These are phyloP conservation scores for Hymenochirus boettgeri DNA, from an alignment of 2,113 vertebrate species.

Conservation along the genomic window DNA sequence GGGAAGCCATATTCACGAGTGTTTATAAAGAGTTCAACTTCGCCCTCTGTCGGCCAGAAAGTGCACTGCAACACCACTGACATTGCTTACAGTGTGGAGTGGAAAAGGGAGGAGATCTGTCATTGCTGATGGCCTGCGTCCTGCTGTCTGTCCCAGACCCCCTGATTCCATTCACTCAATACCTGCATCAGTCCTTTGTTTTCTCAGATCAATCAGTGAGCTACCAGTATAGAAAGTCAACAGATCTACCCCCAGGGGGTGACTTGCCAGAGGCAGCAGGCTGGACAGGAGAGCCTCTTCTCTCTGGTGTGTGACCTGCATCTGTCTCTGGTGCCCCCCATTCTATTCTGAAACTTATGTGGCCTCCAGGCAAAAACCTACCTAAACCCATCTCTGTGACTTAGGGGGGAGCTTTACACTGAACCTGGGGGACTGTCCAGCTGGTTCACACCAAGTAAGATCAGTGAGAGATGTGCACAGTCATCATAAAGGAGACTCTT, in stretches of 20 bases:
- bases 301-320: neutral
- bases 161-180: neutral
- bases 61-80: neutral
- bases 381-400: neutral
- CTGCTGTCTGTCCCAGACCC: conserved; percentile 20
- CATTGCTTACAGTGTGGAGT: too few relatives aligned
- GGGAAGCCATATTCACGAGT: neutral
- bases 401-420: neutral
- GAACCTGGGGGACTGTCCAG: neutral
- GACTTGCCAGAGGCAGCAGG: conserved; percentile 14
- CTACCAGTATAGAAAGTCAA: conserved; percentile 18
- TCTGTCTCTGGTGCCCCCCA: neutral
- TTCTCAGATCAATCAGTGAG: conserved; percentile 18
- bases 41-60: conserved; percentile 16
- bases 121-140: neutral
- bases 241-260: conserved; percentile 10
- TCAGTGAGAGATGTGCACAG: conserved; percentile 28
- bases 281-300: neutral
- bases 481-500: conserved; percentile 24
- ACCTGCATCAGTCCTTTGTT: conserved; percentile 21
- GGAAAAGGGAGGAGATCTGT: neutral
- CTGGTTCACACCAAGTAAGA: conserved; percentile 1
- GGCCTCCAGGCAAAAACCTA: neutral
- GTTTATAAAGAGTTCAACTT: conserved; percentile 24
- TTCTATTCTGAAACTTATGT: neutral